phyloP scores from a whole-genome alignment of 2,113 vertebrate genomes.

The Pagrus major region DNA sequence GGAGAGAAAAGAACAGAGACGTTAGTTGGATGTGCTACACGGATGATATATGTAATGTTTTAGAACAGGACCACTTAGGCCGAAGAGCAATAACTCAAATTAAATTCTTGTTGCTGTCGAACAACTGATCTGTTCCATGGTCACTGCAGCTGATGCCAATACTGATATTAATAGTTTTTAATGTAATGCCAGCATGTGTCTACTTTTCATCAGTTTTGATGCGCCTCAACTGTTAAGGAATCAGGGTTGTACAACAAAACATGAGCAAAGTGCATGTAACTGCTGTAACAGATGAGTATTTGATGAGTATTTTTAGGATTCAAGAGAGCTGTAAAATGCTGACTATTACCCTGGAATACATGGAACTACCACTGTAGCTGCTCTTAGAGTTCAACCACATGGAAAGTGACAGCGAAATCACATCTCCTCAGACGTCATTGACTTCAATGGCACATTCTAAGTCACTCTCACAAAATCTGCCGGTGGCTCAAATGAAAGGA shows the following conservation, averaged over 20 bases:
- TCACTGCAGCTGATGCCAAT: neutral
- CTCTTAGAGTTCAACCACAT: slow-evolving; percentile 11
- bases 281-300: neutral
- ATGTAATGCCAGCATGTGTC: neutral
- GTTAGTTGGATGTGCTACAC: neutral
- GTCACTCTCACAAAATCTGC: slow-evolving; percentile 12
- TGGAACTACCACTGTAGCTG: neutral
- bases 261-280: neutral
- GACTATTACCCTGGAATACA: neutral
- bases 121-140: neutral
- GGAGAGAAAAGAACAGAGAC: neutral
- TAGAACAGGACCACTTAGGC: neutral
- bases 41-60: neutral
- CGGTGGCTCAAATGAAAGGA: slow-evolving; percentile 37
- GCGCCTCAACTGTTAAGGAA: too few relatives aligned
- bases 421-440: neutral
- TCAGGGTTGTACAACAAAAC: too few relatives aligned
- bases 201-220: neutral
- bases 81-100: neutral
- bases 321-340: neutral
- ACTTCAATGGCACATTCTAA: slow-evolving; percentile 12
- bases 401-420: slow-evolving; percentile 8
- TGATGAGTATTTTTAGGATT: neutral
- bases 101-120: neutral
- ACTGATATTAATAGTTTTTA: neutral